Conservation (phyloP, 2,888 invertebrate genomes). For the Macrophya annulata region DNA sequence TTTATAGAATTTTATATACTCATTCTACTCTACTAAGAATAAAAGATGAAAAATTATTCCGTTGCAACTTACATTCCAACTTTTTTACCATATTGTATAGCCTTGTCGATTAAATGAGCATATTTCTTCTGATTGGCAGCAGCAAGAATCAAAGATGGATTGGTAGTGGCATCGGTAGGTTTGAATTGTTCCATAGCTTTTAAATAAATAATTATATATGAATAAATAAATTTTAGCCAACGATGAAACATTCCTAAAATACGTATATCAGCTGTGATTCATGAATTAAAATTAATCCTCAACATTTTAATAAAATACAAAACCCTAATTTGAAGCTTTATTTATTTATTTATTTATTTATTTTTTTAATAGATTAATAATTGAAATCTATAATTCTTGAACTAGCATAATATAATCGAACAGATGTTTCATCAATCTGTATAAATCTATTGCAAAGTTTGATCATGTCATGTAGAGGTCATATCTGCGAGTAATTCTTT, state of each 20-base stretch:
- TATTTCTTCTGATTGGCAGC: constrained; percentile 98
- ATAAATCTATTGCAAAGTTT: not conserved
- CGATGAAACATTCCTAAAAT: not conserved
- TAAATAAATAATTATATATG: constrained; percentile 63
- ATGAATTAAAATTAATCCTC: not conserved
- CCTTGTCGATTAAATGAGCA: constrained; percentile 92
- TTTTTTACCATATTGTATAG: constrained; percentile 92
- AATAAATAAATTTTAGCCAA: not conserved
- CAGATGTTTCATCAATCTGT: not conserved
- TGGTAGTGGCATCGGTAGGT: constrained; percentile 99
- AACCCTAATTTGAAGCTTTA: not conserved
- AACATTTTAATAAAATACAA: not conserved
- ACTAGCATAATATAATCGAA: not conserved
- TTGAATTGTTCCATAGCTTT: constrained; percentile 96
- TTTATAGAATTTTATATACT: not conserved
- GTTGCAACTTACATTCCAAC: constrained; percentile 81
- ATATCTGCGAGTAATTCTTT: not conserved
- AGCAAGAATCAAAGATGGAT: constrained; percentile 97
- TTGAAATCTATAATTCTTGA: not conserved
- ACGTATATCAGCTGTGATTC: not conserved
- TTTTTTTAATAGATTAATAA: not conserved
- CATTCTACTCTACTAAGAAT: not conserved
- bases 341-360: too few species aligned
- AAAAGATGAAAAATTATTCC: not conserved
- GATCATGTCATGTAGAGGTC: constrained; percentile 39